These are phyloP conservation scores for Sisor rabdophorus DNA, from an alignment of 2,113 vertebrate species.

Conservation along the genomic window DNA sequence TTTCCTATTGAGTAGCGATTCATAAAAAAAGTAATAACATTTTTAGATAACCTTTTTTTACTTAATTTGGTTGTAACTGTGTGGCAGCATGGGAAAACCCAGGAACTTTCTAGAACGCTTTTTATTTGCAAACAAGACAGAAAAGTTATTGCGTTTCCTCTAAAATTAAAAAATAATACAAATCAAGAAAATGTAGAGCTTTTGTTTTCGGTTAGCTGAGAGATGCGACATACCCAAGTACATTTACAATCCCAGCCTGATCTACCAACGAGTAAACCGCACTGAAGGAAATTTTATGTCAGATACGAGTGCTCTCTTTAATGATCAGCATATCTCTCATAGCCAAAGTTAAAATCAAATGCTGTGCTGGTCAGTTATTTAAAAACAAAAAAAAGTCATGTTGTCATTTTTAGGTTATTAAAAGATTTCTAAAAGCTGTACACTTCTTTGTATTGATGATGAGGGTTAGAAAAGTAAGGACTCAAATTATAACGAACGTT, in stretches of 20 bases:
- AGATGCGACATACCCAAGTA: too few relatives aligned
- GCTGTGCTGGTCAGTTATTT: background rate
- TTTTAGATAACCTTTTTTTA: background rate
- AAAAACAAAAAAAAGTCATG: background rate
- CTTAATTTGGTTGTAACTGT: background rate
- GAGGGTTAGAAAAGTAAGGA: background rate
- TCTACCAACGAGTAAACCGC: background rate
- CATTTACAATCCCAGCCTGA: background rate
- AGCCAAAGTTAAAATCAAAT: background rate
- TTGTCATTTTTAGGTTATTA: background rate
- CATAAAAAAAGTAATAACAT: background rate
- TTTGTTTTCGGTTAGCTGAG: background rate
- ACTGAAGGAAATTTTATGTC: background rate
- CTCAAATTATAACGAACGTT: background rate
- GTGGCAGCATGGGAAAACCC: constrained; percentile 7
- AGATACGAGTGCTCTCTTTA: background rate
- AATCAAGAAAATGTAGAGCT: background rate
- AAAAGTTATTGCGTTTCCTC: background rate
- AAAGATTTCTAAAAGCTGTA: background rate
- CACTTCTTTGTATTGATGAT: background rate
- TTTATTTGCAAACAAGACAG: background rate
- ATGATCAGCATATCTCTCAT: background rate
- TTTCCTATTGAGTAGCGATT: background rate
- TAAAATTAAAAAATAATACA: background rate
- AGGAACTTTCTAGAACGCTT: background rate